These are phyloP conservation scores for Abrostola tripartita DNA, from an alignment of 2,888 invertebrate species.

Conservation along the genomic window DNA sequence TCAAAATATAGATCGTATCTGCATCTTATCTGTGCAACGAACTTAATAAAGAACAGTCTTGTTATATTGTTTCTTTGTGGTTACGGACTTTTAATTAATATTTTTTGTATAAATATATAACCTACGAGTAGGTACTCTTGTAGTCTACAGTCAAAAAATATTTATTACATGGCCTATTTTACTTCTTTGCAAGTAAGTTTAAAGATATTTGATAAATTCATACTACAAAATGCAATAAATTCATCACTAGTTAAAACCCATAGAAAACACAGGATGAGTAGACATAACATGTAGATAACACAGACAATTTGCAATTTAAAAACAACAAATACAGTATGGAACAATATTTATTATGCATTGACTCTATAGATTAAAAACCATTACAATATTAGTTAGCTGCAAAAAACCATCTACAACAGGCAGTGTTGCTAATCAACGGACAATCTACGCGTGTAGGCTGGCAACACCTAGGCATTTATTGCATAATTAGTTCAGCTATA, in stretches of 20 bases:
- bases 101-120: neutral
- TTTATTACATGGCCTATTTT: too few species aligned
- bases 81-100: neutral
- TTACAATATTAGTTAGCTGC: conserved; percentile 18
- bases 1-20: conserved; percentile 4
- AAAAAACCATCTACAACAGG: conserved; percentile 6
- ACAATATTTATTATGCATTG: too few species aligned
- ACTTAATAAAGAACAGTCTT: neutral
- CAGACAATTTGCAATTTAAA: too few species aligned
- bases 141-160: too few species aligned
- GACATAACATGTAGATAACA: too few species aligned
- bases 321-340: too few species aligned
- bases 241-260: too few species aligned
- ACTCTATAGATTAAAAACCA: conserved; percentile 40
- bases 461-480: conserved; percentile 36
- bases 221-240: too few species aligned
- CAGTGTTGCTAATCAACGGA: conserved; percentile 44
- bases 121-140: too few species aligned
- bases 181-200: too few species aligned
- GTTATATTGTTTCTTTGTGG: neutral
- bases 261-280: too few species aligned
- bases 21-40: neutral
- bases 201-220: too few species aligned
- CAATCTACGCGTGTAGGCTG: conserved; percentile 51
- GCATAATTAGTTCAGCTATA: conserved; percentile 44